These are phyloP conservation scores for Oscheius sp. DNA, from an alignment of 2,888 invertebrate species.

Conservation along the genomic window DNA sequence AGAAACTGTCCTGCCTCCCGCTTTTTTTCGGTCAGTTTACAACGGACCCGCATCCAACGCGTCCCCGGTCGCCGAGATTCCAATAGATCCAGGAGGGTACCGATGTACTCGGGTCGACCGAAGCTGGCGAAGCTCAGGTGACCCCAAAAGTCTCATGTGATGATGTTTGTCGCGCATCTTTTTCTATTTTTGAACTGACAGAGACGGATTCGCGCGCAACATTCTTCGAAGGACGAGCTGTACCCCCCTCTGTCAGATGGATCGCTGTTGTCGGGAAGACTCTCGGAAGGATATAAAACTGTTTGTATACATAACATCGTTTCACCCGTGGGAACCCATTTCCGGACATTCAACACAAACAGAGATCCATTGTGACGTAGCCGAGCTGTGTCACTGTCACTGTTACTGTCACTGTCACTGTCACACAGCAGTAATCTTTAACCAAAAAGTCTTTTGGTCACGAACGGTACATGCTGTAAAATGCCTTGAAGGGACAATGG, in stretches of 20 bases:
- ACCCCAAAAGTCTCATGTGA: conserved; percentile 9
- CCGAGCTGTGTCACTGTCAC: background rate
- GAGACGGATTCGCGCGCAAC: background rate
- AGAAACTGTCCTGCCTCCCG: background rate
- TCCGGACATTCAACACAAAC: conserved; percentile 25
- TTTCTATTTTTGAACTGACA: conserved; percentile 26
- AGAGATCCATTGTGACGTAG: conserved; percentile 27
- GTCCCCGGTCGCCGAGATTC: no score
- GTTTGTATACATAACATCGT: conserved; percentile 21
- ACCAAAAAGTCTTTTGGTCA: no score
- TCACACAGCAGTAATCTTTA: no score
- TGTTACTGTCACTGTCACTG: no score
- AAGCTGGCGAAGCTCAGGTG: conserved; percentile 5
- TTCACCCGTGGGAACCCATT: conserved; percentile 36
- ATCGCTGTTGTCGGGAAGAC: background rate
- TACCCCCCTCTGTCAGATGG: background rate
- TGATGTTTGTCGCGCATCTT: conserved; percentile 19
- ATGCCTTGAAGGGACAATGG: no score
- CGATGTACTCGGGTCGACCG: background rate
- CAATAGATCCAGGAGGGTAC: background rate
- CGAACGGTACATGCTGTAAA: no score
- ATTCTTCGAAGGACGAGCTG: conserved; percentile 5
- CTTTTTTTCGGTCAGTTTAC: background rate
- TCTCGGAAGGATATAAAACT: conserved; percentile 1
- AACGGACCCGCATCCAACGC: no score